A percentile compares a stretch with the other conserved stretches of the same genome.
These are phyloP conservation scores for Sclerurus mexicanus DNA, from an alignment of 2,113 vertebrate genomes.

Conservation along the genomic window DNA sequence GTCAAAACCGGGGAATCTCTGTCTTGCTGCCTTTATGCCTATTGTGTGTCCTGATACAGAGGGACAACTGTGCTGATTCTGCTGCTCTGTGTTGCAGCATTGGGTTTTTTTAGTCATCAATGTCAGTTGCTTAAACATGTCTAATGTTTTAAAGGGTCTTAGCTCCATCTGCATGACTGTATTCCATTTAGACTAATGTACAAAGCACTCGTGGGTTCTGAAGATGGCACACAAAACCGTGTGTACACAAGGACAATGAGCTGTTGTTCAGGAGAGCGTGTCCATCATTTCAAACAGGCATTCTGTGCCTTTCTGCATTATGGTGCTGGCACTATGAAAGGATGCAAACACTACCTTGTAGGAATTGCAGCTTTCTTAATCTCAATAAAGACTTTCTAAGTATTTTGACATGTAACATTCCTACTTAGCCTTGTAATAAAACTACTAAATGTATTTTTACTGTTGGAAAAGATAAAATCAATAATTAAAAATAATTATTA, in stretches of 20 bases:
- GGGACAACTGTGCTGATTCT: slow-evolving; percentile 38
- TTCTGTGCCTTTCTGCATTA: not conserved
- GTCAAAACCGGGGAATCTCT: slow-evolving; percentile 12
- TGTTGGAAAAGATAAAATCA: not conserved
- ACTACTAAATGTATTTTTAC: not conserved
- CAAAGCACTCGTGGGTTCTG: not conserved
- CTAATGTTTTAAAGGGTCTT: not conserved
- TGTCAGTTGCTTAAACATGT: slow-evolving; percentile 26
- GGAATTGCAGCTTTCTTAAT: not conserved
- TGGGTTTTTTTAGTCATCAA: not conserved
- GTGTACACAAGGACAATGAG: not conserved
- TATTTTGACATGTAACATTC: not conserved
- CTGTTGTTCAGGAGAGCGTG: not conserved
- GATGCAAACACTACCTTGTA: not conserved
- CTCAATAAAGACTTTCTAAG: not conserved
- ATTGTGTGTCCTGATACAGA: not conserved
- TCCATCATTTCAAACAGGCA: not conserved
- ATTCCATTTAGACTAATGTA: not conserved
- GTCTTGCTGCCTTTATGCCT: slow-evolving; percentile 40
- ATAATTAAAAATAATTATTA: not conserved
- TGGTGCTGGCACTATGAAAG: not conserved
- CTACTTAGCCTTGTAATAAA: not conserved
- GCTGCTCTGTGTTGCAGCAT: not conserved
- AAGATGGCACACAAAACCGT: not conserved
- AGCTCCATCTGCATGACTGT: not conserved